phyloP scores from a whole-genome alignment of 2,113 vertebrate genomes.

The Gorsachius goisagi region DNA sequence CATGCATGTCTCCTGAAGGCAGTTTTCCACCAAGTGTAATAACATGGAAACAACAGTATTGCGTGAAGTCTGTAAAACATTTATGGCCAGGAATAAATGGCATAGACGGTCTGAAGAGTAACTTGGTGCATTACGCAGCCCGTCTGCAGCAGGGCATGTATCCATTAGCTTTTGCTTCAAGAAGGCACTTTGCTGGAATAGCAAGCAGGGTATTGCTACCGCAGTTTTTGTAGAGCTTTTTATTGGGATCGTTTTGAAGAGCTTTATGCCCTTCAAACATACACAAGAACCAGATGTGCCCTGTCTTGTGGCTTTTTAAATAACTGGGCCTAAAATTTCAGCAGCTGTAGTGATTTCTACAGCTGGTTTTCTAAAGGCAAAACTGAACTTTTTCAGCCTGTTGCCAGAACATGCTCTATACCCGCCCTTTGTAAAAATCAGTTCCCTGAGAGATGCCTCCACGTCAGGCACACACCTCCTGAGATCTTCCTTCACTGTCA shows the following conservation, averaged over 20 bases:
- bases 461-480: not conserved
- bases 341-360: not conserved
- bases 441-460: not conserved
- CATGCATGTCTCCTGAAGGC: not conserved
- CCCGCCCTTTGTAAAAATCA: not conserved
- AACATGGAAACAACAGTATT: not conserved
- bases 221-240: not conserved
- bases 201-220: not conserved
- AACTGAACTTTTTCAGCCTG: not conserved
- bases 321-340: not conserved
- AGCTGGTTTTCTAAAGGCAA: not conserved
- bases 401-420: not conserved
- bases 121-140: not conserved
- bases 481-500: not conserved
- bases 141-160: not conserved
- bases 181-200: not conserved
- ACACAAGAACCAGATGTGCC: accelerated
- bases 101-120: not conserved
- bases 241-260: not conserved
- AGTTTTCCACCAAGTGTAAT: not conserved
- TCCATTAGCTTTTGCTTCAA: not conserved
- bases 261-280: not conserved
- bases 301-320: not conserved
- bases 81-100: not conserved
- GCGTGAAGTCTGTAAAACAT: not conserved